A percentile compares a stretch with the other conserved stretches of the same genome.
phyloP scores from a whole-genome alignment of 2,797 vertebrate genomes.

The Numenius phaeopus region DNA sequence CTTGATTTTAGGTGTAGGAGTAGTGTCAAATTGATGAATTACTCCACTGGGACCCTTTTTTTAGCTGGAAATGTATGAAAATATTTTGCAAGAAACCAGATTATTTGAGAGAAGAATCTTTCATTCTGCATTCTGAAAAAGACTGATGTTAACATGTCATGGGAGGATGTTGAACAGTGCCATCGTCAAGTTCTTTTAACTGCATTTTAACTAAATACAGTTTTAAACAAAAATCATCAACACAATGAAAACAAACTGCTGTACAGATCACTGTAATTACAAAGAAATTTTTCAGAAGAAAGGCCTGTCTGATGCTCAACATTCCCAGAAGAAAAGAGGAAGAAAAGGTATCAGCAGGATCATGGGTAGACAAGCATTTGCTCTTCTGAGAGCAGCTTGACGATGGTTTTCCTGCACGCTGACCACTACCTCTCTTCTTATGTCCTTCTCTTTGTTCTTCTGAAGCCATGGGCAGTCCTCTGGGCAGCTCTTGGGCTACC shows the following conservation, averaged over 20 bases:
- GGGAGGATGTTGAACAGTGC: background rate
- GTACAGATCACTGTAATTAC: background rate
- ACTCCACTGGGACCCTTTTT: background rate
- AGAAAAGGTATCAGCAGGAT: background rate
- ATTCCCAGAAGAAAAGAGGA: background rate
- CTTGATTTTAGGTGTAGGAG: background rate
- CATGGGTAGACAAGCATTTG: rapidly evolving
- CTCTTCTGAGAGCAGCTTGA: background rate
- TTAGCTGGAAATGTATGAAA: background rate
- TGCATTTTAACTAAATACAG: background rate
- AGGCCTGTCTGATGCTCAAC: background rate
- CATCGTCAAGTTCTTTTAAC: background rate
- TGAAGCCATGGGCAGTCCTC: background rate
- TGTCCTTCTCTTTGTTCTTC: background rate
- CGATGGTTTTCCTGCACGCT: background rate
- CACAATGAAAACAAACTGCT: background rate
- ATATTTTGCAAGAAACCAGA: background rate
- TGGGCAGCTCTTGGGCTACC: background rate
- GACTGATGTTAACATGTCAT: background rate
- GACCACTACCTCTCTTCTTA: background rate
- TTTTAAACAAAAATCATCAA: background rate
- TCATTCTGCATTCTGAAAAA: background rate
- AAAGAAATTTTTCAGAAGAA: background rate
- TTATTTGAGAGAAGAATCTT: background rate
- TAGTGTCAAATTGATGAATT: background rate